Base-by-base conservation (phyloP, 64 coral and sea anemone species). In the Anthopleura sola region DNA sequence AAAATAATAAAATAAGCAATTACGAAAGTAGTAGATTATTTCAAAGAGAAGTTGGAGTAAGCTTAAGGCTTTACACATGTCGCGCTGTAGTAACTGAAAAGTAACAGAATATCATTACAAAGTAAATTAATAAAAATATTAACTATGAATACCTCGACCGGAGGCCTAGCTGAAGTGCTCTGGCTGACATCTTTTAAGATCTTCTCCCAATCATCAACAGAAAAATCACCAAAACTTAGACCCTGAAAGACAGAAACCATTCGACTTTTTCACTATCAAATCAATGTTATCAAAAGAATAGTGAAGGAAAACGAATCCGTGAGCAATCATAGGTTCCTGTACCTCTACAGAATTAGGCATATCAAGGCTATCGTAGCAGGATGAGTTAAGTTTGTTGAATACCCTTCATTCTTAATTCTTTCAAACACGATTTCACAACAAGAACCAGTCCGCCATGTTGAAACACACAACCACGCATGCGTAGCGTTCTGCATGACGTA, bases 151-250 rank as follows among this genome's bases (percentile, higher is more conserved):
- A 96, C 94, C 94, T 96, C 94, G 18, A 96, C 94, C 75, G 94
- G 90, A 36, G 87, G 87, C 18, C 69, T 64, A 48, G 82, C 62
- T 46, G 90, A 83, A 68, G 62, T 88, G 80, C 84, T 83, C 60
- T 79, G 81, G 24, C 69, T 75, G 48, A 86, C 84, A 75, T 92
- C 84, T 36, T 76, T 87, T n/a, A 96, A 83, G 55, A 91, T 89
- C 39, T 92, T 89, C 32, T 88, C 76, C 94, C 90, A 96, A 58
- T 96, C 94, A 55, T 90, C 87, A 50, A 86, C 56, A n/a, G 94
- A 88, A 40, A 96, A 96, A 83, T 92, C 90, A 37, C 94, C 94
- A 86, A 96, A 96, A 44, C 69, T 36, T 75, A 96, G 80, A 50
- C 90, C 75, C 94, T 96, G 36, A 31, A 36, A 13, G 40, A 75